Base-by-base conservation (phyloP, 1,140 invertebrate species). In the Macrobrachium nipponense region DNA sequence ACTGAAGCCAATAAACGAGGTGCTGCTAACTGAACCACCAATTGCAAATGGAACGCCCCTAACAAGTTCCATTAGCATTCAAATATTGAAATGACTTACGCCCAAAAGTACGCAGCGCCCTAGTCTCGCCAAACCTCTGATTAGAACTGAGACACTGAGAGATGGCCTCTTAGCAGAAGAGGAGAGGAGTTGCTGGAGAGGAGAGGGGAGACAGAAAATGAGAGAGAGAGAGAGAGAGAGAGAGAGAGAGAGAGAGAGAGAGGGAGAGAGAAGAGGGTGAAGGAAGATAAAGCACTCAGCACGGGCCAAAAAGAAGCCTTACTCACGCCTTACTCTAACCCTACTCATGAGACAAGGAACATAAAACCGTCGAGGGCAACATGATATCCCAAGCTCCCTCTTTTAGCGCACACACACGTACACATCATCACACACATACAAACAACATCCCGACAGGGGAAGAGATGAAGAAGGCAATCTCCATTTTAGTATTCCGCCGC, bases 341-440 rank as follows among this genome's bases (percentile, higher is more conserved):
- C 51, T 51, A 51, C 51, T 51, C 51, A 51, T 51, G 51, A 51
- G 51, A 51, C 51, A 51, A 51, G 51, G 51, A 51, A 51, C 44
- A 58, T 58, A 18, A 44, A 18, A 72, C 23, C 70, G 17, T 27
- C 20, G 70, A 44, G 6, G 44, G 7, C 43, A 17, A 18, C 36
- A 44, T 8, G 44, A 44, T 20, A 36, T 36, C 58, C 20, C 17
- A 44, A 6, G 43, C 36, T n/a, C 72, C 58, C 12, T 58, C 72
- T 4, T 36, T 73, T 51, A 17, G 64, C 64, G 14, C 15, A 68
- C 15, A 68, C 15, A 68, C 64, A 68, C 11, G 8, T 15, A 75
- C 72, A 43, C 27, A 23, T 14, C 36, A 27, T 17, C 70, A 73
- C 43, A 76, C 15, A 51, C 73, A 51, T 58, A 76, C 73, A 76